A percentile compares a stretch with the other conserved stretches of the same genome.
Evolutionary conservation across 2,113 vertebrate genomes (phyloP).

Genomic region (Odocoileus virginianus): DNA sequence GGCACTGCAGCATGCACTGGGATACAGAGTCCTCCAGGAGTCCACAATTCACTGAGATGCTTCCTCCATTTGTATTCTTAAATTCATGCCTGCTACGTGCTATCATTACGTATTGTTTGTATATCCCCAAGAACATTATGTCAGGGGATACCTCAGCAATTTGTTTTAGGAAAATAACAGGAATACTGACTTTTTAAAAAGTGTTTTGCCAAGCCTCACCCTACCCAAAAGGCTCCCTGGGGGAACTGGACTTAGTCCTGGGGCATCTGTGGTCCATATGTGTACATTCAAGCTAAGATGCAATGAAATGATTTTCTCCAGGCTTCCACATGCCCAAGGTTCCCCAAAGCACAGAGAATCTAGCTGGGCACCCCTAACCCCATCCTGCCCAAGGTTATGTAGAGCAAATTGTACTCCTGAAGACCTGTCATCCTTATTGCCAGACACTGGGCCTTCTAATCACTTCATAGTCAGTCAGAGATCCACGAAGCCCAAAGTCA

Average conservation of each 20-base stretch:
- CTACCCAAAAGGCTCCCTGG: background rate
- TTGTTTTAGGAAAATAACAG: background rate
- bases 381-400: slow-evolving; percentile 56
- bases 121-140: background rate
- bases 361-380: slow-evolving; percentile 60
- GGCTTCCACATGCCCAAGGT: background rate
- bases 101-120: background rate
- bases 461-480: slow-evolving; percentile 77
- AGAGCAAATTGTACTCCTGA: slow-evolving; percentile 73
- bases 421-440: slow-evolving; percentile 77
- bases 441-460: slow-evolving; percentile 79
- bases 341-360: slow-evolving; percentile 70
- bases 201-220: background rate
- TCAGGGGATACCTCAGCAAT: background rate
- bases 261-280: background rate
- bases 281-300: background rate
- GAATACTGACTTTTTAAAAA: background rate
- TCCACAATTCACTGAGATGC: background rate
- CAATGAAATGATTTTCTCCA: background rate
- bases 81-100: background rate
- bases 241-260: background rate
- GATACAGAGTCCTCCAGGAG: background rate
- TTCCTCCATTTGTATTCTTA: background rate
- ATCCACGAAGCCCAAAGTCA: slow-evolving; percentile 76
- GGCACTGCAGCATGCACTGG: background rate